A percentile compares a stretch with the other conserved stretches of the same genome.
Conservation (phyloP, 2,797 vertebrate species). For the Antrozous pallidus region DNA sequence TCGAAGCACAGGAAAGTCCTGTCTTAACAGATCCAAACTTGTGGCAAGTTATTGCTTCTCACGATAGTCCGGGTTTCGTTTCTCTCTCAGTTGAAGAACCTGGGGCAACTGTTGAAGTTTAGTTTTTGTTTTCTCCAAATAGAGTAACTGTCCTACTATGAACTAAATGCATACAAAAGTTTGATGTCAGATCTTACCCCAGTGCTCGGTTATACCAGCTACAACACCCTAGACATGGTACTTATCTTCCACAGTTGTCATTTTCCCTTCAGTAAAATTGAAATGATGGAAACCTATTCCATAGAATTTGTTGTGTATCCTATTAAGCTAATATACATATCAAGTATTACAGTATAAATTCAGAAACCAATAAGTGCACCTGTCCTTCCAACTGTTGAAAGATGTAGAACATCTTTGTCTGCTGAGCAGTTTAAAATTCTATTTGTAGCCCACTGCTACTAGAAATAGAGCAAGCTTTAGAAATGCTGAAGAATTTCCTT, state of each 20-base stretch:
- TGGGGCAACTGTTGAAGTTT: neutral
- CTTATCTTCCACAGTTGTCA: neutral
- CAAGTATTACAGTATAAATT: neutral
- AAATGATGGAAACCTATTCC: neutral
- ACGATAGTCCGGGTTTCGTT: neutral
- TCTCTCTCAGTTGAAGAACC: neutral
- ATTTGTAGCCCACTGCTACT: constrained; percentile 3
- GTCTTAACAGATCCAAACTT: constrained; percentile 46
- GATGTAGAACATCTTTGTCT: neutral
- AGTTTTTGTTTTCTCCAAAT: neutral
- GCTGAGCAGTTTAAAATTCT: neutral
- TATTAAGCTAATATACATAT: neutral
- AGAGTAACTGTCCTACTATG: neutral
- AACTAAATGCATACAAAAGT: neutral
- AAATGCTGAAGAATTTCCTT: constrained; percentile 59
- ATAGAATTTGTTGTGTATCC: neutral
- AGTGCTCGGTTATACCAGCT: neutral
- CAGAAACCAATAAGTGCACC: neutral
- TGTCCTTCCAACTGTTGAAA: neutral
- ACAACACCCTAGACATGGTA: neutral
- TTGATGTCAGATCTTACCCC: neutral
- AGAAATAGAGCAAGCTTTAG: neutral
- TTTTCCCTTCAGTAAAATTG: neutral
- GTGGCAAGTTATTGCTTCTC: neutral
- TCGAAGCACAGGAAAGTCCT: constrained; percentile 19